phyloP scores from a whole-genome alignment of 2,113 vertebrate species.

The Bettongia penicillata region DNA sequence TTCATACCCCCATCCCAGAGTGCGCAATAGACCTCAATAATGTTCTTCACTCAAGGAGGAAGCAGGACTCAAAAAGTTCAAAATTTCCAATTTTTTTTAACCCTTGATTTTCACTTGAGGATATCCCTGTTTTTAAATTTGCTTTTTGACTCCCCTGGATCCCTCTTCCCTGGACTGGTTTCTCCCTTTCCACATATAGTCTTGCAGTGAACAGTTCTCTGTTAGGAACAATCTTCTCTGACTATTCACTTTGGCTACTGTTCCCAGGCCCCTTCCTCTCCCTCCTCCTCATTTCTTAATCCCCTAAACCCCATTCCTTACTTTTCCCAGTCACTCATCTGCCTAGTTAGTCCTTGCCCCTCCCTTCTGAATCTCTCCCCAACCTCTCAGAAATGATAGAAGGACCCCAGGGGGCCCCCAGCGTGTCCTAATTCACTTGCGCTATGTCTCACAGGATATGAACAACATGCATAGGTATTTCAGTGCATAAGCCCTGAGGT shows the following conservation, averaged over 20 bases:
- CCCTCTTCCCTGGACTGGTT: not conserved
- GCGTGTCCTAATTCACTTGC: not conserved
- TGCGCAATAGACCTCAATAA: not conserved
- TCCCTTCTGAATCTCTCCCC: not conserved
- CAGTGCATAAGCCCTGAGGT: not conserved
- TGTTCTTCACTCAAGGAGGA: not conserved
- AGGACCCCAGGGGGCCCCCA: not conserved
- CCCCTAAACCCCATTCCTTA: not conserved
- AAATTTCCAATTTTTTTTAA: not conserved
- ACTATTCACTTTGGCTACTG: not conserved
- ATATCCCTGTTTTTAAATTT: not conserved
- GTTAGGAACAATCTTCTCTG: not conserved
- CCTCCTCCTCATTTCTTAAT: not conserved
- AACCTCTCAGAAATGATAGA: not conserved
- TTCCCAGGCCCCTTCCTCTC: not conserved
- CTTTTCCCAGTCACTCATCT: not conserved
- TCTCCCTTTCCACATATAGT: not conserved
- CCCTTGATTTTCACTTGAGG: not conserved
- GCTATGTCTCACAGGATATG: not conserved
- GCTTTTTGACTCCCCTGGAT: not conserved
- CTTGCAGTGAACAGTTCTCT: not conserved
- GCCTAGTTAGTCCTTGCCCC: not conserved
- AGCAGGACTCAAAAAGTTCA: not conserved
- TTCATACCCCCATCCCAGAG: not conserved
- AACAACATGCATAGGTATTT: not conserved